Percentiles rank a stretch among this genome's conserved stretches.
phyloP scores from a whole-genome alignment of 2,797 vertebrate genomes.

The Acridotheres tristis region DNA sequence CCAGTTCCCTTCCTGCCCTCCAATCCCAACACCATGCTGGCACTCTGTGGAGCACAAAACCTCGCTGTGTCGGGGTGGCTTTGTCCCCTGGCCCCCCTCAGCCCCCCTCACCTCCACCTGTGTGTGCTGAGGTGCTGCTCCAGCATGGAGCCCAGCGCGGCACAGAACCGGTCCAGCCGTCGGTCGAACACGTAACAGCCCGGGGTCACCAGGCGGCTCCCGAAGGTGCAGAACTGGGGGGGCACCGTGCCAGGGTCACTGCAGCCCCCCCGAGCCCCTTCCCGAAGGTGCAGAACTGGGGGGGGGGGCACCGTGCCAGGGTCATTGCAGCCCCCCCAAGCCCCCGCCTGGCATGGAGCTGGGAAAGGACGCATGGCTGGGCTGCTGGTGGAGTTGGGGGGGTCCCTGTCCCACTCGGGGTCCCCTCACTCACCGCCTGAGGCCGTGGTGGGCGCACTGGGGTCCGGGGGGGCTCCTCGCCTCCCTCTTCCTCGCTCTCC shows the following conservation, averaged over 20 bases:
- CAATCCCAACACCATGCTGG: background rate
- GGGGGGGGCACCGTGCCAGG: background rate
- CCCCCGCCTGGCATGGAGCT: background rate
- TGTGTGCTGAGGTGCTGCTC: slow-evolving; percentile 90
- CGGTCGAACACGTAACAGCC: slow-evolving; percentile 91
- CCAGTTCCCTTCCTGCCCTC: background rate
- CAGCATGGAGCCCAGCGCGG: slow-evolving; percentile 90
- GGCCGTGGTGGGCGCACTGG: slow-evolving; percentile 84
- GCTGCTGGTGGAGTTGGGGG: background rate
- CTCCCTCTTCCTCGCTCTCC: slow-evolving; percentile 86
- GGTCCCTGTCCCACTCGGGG: background rate
- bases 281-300: slow-evolving; percentile 83
- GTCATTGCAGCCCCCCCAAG: background rate
- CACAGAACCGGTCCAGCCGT: slow-evolving; percentile 89
- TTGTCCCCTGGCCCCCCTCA: background rate
- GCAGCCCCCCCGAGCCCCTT: too few species aligned
- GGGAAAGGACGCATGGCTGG: background rate
- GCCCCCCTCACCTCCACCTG: slow-evolving; percentile 84
- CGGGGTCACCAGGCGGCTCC: slow-evolving; percentile 85
- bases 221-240: slow-evolving; percentile 81
- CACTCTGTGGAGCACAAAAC: background rate
- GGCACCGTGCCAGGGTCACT: background rate
- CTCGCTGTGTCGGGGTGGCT: background rate
- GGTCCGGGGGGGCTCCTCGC: slow-evolving; percentile 68
- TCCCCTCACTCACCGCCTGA: slow-evolving; percentile 79